Percentiles rank a stretch among this genome's conserved stretches.
phyloP scores from a whole-genome alignment of 2,888 invertebrate species.

The Himalopsyche anomala region DNA sequence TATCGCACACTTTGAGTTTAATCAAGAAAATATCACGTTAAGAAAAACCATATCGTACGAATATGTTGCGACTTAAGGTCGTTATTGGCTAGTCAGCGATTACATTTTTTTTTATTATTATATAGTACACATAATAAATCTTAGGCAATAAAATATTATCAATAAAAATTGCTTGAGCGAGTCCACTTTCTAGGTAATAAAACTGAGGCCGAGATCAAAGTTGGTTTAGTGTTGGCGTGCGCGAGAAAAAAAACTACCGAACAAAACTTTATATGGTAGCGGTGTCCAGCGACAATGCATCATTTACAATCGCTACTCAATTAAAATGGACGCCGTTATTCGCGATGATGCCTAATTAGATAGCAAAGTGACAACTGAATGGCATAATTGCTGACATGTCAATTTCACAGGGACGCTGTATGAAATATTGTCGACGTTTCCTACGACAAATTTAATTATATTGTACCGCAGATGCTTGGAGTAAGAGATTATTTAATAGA shows the following conservation, averaged over 20 bases:
- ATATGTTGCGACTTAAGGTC: not conserved
- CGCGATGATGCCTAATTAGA: conserved; percentile 8
- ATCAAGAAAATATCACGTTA: not conserved
- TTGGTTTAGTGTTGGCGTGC: conserved; percentile 15
- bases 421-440: conserved; percentile 3
- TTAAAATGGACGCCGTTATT: not conserved
- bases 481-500: no score
- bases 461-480: not conserved
- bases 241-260: not conserved
- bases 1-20: not conserved
- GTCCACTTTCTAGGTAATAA: conserved; percentile 8
- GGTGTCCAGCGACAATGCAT: conserved; percentile 11
- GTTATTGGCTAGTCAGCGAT: not conserved
- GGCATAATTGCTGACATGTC: conserved; percentile 29
- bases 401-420: conserved; percentile 1
- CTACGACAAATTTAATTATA: not conserved
- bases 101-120: not conserved
- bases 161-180: not conserved
- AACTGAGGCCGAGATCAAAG: conserved; percentile 25
- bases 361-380: conserved; percentile 2
- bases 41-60: not conserved
- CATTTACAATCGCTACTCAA: not conserved
- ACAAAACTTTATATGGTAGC: conserved; percentile 23
- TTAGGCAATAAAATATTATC: conserved; percentile 9
- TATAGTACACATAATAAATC: conserved; percentile 12